Conservation (phyloP, 2,888 invertebrate genomes). For the Amphiduros pacificus region DNA sequence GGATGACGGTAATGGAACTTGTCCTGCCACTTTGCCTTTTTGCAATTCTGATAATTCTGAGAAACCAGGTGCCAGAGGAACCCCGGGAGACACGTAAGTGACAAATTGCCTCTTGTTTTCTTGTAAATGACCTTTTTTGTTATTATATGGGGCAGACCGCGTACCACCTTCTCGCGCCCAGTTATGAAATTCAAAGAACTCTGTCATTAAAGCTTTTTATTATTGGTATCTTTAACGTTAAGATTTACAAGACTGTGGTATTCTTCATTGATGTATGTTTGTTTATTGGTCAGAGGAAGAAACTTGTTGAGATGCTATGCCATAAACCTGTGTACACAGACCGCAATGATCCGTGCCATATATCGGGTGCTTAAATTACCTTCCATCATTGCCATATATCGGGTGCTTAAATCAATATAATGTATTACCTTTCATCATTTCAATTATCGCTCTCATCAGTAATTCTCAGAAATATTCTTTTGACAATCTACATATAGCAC, state of each 20-base stretch:
- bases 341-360: no score
- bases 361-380: no score
- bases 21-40: slow-evolving; percentile 10
- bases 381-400: no score
- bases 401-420: no score
- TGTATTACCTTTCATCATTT: no score
- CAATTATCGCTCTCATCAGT: no score
- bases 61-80: slow-evolving; percentile 1
- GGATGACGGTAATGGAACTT: slow-evolving; percentile 14
- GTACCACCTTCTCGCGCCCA: neutral
- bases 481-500: no score
- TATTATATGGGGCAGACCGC: neutral
- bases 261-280: no score
- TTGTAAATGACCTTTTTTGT: neutral
- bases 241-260: neutral
- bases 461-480: no score
- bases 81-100: slow-evolving; percentile 5
- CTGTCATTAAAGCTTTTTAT: neutral
- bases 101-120: neutral
- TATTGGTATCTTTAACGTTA: neutral
- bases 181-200: neutral
- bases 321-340: no score
- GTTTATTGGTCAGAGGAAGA: no score
- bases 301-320: no score
- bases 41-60: slow-evolving; percentile 5